Base-by-base conservation (phyloP, 2,797 vertebrate genomes). In the Hylomyscus alleni region DNA sequence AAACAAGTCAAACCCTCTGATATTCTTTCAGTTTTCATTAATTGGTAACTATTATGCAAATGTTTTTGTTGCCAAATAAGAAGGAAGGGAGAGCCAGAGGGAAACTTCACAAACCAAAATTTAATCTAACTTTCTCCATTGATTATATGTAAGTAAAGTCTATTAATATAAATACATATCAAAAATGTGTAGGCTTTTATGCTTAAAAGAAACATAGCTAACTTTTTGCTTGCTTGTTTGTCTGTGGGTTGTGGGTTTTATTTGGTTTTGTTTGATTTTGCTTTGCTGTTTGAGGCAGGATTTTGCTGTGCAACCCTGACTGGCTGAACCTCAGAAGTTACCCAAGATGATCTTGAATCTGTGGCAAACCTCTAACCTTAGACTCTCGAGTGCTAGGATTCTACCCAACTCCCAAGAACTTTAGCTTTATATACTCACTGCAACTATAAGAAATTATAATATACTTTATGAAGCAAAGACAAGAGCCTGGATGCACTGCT, bases 151-250 rank as follows among this genome's bases (percentile, higher is more conserved):
- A 95, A 65, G 24, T 67, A 67, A 92, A 89, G 54, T 76, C 73
- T 10, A 20, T 78, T 44, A 60, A 73, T 75, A 72, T 89, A 82
- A 84, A 80, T 44, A n/a, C 12, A 11, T 80, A 81, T 40, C 40
- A 84, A 93, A 29, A 85, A 54, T 15, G 62, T 81, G 4, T 44
- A 4, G 85, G 14, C 24, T 90, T 84, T 88, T 92, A 40, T 73
- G 29, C 10, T 72, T 85, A 89, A 95, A 93, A 90, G 44, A 94
- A 94, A 60, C n/a, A 76, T 52, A 81, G 37, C 14, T n/a, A 17
- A 37, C 22, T 87, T 73, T 69, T n/a, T 37, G 14, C 24, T 24
- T 56, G 24, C 40, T 75, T 54, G 9, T 44, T 20, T 88, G n/a
- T n/a, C 14, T 54, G 4, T 87, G 54, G 34, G 44, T 15, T 69